Conservation (phyloP, 2,113 vertebrate species). For the Bufo bufo region DNA sequence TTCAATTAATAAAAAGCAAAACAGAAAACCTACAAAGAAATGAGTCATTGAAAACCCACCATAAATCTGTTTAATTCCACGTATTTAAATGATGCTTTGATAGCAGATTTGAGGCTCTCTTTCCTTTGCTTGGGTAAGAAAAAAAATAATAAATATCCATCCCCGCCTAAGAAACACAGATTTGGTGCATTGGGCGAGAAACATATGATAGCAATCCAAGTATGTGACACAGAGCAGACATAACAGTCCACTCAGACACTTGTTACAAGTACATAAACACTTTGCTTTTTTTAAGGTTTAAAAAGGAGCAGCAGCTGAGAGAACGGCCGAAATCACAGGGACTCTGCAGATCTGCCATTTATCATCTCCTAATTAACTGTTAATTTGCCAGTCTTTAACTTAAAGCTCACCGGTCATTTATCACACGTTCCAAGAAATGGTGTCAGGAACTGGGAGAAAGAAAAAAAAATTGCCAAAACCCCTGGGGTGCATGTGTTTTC, state of each 20-base stretch:
- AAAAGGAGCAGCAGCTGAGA: conserved; percentile 68
- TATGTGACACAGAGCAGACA: conserved; percentile 80
- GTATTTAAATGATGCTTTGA: not conserved
- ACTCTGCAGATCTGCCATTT: conserved; percentile 76
- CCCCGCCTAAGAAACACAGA: conserved; percentile 8
- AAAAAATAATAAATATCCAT: conserved; percentile 25
- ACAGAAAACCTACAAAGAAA: not conserved
- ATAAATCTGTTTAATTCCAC: not conserved
- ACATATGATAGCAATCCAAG: conserved; percentile 73
- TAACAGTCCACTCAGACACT: conserved; percentile 77
- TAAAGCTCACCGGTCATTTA: conserved; percentile 79
- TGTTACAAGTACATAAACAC: conserved; percentile 87
- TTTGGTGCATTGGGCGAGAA: conserved; percentile 49
- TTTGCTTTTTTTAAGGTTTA: conserved; percentile 72
- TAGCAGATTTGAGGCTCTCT: not conserved
- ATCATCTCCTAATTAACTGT: conserved; percentile 82
- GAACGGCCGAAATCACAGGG: conserved; percentile 56
- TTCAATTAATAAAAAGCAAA: not conserved
- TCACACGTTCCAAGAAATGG: conserved; percentile 70
- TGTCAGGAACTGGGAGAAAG: conserved; percentile 60
- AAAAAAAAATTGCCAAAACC: not conserved
- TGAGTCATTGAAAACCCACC: not conserved
- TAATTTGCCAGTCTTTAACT: conserved; percentile 80
- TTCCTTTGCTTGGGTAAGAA: conserved; percentile 24
- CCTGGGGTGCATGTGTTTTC: conserved; percentile 47